Evolutionary conservation across 2,797 vertebrate species (phyloP).

Genomic region (Darevskia mixta): DNA sequence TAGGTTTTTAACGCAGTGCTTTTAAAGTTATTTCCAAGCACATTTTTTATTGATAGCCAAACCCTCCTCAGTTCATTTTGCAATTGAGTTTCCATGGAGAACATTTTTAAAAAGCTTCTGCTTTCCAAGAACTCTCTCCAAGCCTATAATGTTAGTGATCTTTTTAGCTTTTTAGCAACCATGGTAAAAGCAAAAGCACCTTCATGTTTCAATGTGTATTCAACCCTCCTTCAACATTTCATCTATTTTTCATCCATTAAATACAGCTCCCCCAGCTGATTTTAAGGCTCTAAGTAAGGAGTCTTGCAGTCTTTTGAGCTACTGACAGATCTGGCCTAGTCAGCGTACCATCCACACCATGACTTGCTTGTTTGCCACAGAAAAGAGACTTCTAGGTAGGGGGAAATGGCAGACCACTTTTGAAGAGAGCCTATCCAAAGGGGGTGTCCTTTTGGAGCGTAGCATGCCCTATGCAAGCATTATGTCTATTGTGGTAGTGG

Average conservation of each 20-base stretch:
- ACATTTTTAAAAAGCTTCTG: neutral
- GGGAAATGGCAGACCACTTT: neutral
- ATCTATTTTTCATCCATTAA: neutral
- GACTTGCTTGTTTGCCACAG: neutral
- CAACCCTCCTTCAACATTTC: neutral
- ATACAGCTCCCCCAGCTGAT: neutral
- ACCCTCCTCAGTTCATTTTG: neutral
- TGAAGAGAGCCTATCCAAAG: neutral
- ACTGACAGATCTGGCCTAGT: neutral
- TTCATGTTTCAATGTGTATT: neutral
- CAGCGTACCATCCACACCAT: neutral
- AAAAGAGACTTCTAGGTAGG: neutral
- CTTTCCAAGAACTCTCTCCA: neutral
- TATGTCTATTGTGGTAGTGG: neutral
- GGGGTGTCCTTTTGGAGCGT: neutral
- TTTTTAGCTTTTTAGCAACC: neutral
- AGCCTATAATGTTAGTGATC: neutral
- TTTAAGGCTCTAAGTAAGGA: neutral
- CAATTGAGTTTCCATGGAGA: neutral
- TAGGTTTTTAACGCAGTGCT: neutral
- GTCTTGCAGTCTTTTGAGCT: neutral
- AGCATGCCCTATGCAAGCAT: neutral
- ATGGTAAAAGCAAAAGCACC: neutral
- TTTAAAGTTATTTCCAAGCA: neutral
- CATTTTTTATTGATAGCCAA: neutral